Evolutionary conservation across 2,113 vertebrate genomes (phyloP), one percentile per base, ranked within the genome.

Genomic region (Sturnira hondurensis): DNA sequence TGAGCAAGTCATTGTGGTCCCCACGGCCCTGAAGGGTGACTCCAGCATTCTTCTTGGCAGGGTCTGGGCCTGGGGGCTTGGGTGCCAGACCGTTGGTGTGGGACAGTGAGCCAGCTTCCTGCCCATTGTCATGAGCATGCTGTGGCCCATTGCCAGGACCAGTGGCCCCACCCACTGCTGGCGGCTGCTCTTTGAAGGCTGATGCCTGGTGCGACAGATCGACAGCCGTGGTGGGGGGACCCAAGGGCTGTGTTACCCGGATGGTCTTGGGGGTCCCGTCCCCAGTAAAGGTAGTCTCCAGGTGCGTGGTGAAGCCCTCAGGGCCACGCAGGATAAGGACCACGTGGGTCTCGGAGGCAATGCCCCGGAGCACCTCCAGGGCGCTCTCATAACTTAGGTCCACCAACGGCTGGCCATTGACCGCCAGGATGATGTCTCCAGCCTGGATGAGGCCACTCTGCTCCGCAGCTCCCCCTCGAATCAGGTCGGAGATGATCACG

Each of bases 361-460:
- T 98, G 65, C 99, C 99, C 92, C 99, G 99, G 96, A 99, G 99
- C 1, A 99, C 99, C 97, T 99, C 99, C 97, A 99, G 98, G 0
- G 99, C 99, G 0, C 98, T 97, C 93, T 99, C 99, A 20, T 99
- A 99, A 97, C 98, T 99, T 96, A 99, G 97, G 96, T 99, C 99
- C 97, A 99, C 99, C 98, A 99, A 95, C 1, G 99, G 99, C 97
- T 99, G 99, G 97, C 99, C 99, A 92, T 99, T 99, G 97, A 99
- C 99, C 0, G 99, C 99, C 4, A 99, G 93, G 13, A 99, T 99
- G 80, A 99, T 99, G 98, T 99, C 99, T 6, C 99, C 99, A 0
- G 99, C 99, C 98, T 99, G 99, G 96, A 99, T 98, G 97, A 99
- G 99, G 95, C 99, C 99, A 0, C 99, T 99, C 98, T 99, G 99